Conservation (phyloP, 2,888 invertebrate genomes). For the Troglohyphantes excavatus region DNA sequence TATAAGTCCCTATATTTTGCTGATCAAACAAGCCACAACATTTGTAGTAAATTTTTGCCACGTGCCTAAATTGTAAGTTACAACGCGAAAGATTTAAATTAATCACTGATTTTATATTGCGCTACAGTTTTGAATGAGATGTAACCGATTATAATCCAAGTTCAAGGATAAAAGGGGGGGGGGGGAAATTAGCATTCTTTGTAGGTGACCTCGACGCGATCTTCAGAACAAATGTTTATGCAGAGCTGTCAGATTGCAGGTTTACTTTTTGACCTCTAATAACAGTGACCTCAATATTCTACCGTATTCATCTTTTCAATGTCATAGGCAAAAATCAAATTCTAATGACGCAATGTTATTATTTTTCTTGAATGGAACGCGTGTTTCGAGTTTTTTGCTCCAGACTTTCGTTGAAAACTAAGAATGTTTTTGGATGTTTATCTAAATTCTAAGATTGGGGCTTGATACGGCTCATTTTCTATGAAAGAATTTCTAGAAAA, state of each 20-base stretch:
- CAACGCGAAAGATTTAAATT: too few species aligned
- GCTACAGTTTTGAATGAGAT: not conserved
- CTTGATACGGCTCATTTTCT: too few species aligned
- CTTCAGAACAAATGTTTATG: not conserved
- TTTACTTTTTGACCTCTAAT: not conserved
- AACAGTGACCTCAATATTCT: constrained; percentile 5
- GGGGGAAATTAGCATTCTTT: not conserved
- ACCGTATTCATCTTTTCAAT: not conserved
- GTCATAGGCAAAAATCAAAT: not conserved
- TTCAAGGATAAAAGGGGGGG: not conserved
- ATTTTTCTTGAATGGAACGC: not conserved
- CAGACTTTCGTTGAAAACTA: not conserved
- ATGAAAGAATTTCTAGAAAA: too few species aligned
- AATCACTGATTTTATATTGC: not conserved
- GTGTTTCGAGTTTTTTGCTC: not conserved
- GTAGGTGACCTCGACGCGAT: not conserved
- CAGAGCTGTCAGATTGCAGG: not conserved
- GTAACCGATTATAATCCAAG: not conserved
- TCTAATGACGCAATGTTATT: not conserved
- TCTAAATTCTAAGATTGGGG: not conserved
- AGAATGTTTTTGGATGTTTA: not conserved
- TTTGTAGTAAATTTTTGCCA: too few species aligned
- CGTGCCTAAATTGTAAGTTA: too few species aligned
- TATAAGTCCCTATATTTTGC: too few species aligned
- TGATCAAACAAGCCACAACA: too few species aligned